Conservation (phyloP, 64 coral and sea anemone genomes). For the Trachythela sp. region DNA sequence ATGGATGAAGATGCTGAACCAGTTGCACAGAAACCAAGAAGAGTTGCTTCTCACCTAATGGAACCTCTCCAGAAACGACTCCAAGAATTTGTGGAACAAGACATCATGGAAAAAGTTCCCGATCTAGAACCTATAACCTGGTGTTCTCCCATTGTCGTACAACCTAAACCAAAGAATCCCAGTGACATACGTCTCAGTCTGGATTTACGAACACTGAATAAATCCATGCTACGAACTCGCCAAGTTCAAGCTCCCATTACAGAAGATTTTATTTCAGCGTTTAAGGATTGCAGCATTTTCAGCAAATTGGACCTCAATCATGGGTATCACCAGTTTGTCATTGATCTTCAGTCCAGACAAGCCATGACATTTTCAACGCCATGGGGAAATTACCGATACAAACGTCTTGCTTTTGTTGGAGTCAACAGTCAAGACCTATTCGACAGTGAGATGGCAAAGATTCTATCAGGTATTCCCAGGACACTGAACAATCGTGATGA, state of each 20-base stretch:
- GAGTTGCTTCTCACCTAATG: background rate
- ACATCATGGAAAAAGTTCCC: background rate
- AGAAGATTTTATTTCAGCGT: background rate
- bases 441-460: conserved; percentile 12
- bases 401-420: background rate
- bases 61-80: background rate
- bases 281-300: background rate
- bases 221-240: background rate
- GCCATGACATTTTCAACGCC: background rate
- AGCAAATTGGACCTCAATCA: conserved; percentile 21
- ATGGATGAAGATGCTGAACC: background rate
- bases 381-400: conserved; percentile 13
- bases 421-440: conserved; percentile 45
- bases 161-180: conserved; percentile 1
- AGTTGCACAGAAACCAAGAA: background rate
- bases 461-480: background rate
- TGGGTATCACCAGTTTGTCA: conserved; percentile 1
- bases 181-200: background rate
- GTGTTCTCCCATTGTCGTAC: background rate
- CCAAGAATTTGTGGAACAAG: background rate
- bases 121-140: background rate
- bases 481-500: conserved; percentile 21
- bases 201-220: conserved; percentile 1
- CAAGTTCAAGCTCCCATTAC: background rate
- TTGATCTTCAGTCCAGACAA: background rate